A percentile compares a stretch with the other conserved stretches of the same genome.
Conservation (phyloP, 2,113 vertebrate species). For the Odocoileus virginianus region DNA sequence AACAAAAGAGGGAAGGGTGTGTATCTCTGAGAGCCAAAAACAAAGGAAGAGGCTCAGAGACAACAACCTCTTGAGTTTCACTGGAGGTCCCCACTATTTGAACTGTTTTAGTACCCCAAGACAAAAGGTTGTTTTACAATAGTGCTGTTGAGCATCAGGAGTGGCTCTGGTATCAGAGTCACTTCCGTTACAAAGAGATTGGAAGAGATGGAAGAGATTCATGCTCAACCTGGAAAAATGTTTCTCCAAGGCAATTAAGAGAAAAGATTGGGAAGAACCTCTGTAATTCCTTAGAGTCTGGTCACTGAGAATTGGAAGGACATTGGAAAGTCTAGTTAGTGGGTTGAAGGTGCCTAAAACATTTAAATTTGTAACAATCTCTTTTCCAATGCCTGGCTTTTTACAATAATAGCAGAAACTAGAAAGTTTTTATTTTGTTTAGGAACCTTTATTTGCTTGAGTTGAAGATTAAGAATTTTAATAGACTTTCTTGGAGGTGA, state of each 20-base stretch:
- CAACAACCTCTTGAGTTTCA: not conserved
- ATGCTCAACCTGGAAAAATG: not conserved
- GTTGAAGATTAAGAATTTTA: not conserved
- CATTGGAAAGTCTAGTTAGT: not conserved
- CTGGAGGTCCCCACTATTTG: not conserved
- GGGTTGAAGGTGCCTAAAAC: not conserved
- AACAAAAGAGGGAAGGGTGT: not conserved
- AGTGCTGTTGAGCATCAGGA: not conserved
- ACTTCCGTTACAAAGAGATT: not conserved
- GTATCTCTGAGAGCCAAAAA: not conserved
- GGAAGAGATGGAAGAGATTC: not conserved
- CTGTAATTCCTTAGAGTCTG: not conserved
- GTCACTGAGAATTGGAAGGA: not conserved
- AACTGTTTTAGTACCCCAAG: not conserved
- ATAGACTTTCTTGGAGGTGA: not conserved
- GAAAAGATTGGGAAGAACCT: not conserved
- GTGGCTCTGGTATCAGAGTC: not conserved
- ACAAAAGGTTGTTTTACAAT: not conserved
- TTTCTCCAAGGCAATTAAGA: not conserved
- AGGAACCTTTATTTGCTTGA: not conserved
- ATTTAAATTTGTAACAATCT: not conserved
- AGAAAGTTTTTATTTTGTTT: not conserved
- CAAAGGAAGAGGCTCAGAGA: not conserved
- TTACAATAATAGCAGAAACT: not conserved
- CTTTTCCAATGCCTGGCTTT: not conserved